Evolutionary conservation across 2,113 vertebrate genomes (phyloP), one percentile per base, ranked within the genome.

Genomic region (Ahaetulla prasina): DNA sequence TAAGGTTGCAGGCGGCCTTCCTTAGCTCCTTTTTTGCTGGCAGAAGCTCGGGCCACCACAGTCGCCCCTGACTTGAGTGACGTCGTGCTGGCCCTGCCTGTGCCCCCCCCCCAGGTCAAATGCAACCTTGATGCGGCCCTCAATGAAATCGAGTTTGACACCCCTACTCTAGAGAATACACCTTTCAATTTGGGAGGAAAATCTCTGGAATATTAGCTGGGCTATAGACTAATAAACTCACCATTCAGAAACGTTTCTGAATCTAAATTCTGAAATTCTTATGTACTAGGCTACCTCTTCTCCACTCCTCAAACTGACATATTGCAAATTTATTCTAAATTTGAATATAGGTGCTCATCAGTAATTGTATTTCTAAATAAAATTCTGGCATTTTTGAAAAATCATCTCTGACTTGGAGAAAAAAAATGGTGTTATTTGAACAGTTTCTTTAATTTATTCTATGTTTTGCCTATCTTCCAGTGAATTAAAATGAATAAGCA

Each of bases 361-460:
- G 93, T 92, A 96, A 93, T 95, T 95, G 93, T 84, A 94, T 91
- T 94, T 95, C 90, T 85, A 93, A 96, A 94, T 91, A 95, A 95
- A 43, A 92, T 22, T 93, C 95, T 95, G 89, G 49, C 90, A 87
- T 93, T 94, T 95, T 95, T 85, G 94, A 95, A 84, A 95, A 94
- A 50, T 39, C 7, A 85, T 85, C 49, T 92, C 95, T 93, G 93
- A 93, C 96, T 90, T 89, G 92, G 2, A 52, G n/a, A 20, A 96
- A 90, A 97, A 96, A 96, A 93, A 60, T 53, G 94, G 45, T 89
- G 88, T 93, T 86, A 80, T 39, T 80, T 92, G 53, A 68, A 47
- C 93, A 92, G 50, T 93, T 93, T 60, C 91, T 94, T 96, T 54
- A 23, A 39, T 63, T 45, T 91, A 93, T 87, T 85, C 50, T n/a